Evolutionary conservation across 2,888 invertebrate species (phyloP).

Genomic region (Drosophila aldrichi): DNA sequence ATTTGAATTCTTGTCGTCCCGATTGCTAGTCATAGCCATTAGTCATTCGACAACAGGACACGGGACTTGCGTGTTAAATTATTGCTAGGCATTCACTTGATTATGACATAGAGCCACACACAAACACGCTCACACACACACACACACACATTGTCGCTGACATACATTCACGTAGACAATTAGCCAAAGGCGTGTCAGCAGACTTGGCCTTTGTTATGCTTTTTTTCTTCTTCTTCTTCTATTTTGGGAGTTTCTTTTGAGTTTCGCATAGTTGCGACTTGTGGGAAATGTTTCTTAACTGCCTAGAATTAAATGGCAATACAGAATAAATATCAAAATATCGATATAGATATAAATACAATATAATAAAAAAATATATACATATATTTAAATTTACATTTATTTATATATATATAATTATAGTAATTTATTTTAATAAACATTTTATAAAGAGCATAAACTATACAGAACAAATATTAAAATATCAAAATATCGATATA

Average conservation of each 20-base stretch:
- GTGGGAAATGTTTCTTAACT: constrained; percentile 12
- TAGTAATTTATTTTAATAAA: not conserved
- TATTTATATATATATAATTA: not conserved
- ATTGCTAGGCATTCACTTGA: constrained; percentile 71
- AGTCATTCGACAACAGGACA: constrained; percentile 48
- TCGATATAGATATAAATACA: constrained; percentile 1
- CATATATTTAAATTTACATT: not conserved
- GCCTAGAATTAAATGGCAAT: constrained; percentile 18
- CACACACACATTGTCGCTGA: constrained; percentile 20
- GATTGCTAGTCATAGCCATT: constrained; percentile 62
- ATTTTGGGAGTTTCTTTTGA: constrained; percentile 12
- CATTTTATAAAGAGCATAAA: no score
- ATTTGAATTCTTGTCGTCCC: constrained; percentile 27
- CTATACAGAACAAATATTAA: not conserved
- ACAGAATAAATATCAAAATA: not conserved
- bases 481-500: not conserved
- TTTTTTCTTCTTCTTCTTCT: not conserved
- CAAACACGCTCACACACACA: constrained; percentile 8
- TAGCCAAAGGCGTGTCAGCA: constrained; percentile 72
- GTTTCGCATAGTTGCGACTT: constrained; percentile 7
- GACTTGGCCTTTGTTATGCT: constrained; percentile 37
- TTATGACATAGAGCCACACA: constrained; percentile 66
- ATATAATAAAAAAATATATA: not conserved
- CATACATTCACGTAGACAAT: constrained; percentile 54
- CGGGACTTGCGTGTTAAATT: constrained; percentile 68